Conservation (phyloP, 2,888 invertebrate genomes). For the Lacanobia oleracea region DNA sequence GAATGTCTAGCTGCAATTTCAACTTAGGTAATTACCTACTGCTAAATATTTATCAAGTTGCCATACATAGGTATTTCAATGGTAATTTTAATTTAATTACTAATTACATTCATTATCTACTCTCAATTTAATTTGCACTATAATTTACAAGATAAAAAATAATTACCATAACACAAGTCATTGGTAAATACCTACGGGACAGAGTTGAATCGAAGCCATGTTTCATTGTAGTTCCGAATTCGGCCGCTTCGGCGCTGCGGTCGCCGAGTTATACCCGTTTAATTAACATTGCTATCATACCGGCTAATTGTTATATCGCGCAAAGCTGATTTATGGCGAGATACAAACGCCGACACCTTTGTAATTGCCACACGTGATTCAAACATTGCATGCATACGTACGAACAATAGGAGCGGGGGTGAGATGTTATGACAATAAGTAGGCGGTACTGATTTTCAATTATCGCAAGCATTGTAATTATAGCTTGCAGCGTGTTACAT, state of each 20-base stretch:
- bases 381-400: conserved; percentile 81
- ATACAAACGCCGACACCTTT: conserved; percentile 88
- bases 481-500: conserved; percentile 26
- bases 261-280: conserved; percentile 85
- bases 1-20: conserved; percentile 7
- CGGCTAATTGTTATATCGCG: conserved; percentile 91
- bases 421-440: conserved; percentile 68
- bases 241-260: conserved; percentile 75
- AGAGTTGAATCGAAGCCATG: conserved; percentile 40
- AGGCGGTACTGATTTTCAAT: conserved; percentile 69
- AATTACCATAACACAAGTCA: conserved; percentile 30
- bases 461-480: conserved; percentile 59
- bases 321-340: conserved; percentile 89
- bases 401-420: conserved; percentile 76
- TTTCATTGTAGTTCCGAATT: conserved; percentile 71
- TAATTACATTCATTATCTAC: conserved; percentile 61
- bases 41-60: conserved; percentile 58
- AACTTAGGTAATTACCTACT: conserved; percentile 19
- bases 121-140: conserved; percentile 62
- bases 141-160: conserved; percentile 33
- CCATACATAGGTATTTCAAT: conserved; percentile 56
- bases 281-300: conserved; percentile 91
- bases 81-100: conserved; percentile 67
- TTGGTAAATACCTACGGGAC: conserved; percentile 31
- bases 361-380: conserved; percentile 86